Base-by-base conservation (phyloP, 2,113 vertebrate genomes). In the Aspidoscelis tigris region DNA sequence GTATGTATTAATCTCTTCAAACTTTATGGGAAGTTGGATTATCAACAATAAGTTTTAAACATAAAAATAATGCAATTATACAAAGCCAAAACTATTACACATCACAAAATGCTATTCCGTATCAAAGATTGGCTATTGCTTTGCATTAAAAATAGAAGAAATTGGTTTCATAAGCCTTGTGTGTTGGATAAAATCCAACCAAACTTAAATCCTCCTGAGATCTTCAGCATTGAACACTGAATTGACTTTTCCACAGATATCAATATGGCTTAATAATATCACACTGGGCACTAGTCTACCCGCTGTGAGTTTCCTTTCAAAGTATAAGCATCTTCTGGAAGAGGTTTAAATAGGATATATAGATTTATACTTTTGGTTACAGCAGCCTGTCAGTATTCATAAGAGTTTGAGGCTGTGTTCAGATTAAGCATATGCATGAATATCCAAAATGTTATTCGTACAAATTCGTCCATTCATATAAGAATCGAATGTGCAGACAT, bases 71-170 rank as follows among this genome's bases (percentile, higher is more conserved):
- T 50, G 76, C 11, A 76, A 8, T 50, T 89, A 2, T 69, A 82
- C 20, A 11, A 73, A 58, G 6, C 0, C 88, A 55, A 65, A 83
- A 76, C 21, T 72, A 33, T 55, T 43, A 47, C 76, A 90, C 85
- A 21, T 44, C 53, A 73, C 5, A 12, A 78, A 61, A 5, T 58
- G 41, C 20, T 21, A 81, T 4, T 58, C 11, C 11, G 18, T 58
- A 58, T 55, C 7, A 41, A 81, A 72, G 39, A 11, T 70, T 70
- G 33, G 5, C 26, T 69, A 70, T 50, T 21, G 66, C n/a, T 71
- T 70, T 18, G 26, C 58, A 81, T 33, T 69, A 55, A 21, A 41
- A 72, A 72, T 39, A 81, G 33, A 58, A 58, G 3, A 55, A 55
- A 43, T 72, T 55, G 4, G 33, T 81, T 81, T 58, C 69, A 71